phyloP scores from a whole-genome alignment of 1,140 invertebrate species.

The Tenebrio molitor region DNA sequence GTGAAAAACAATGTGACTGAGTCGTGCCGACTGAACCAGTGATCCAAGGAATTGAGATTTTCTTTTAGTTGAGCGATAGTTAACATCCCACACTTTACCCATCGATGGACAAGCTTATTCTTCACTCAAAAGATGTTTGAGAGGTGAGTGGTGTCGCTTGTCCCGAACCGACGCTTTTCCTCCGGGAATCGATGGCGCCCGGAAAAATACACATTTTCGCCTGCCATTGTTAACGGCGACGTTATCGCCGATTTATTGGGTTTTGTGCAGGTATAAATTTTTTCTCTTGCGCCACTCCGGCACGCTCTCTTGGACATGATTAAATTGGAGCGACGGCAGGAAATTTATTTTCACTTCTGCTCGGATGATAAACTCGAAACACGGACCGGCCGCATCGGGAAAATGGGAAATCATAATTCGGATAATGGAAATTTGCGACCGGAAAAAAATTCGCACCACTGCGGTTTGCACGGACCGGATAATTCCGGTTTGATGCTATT shows the following conservation, averaged over 20 bases:
- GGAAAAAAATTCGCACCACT: no score
- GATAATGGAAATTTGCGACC: no score
- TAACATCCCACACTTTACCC: background rate
- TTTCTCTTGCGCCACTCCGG: background rate
- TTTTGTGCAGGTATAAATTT: background rate
- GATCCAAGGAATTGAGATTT: constrained; percentile 32
- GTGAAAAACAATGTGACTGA: constrained; percentile 12
- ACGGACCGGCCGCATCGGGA: no score
- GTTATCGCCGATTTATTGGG: constrained; percentile 15
- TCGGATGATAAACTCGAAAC: background rate
- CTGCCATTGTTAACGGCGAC: no score
- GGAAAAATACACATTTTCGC: no score
- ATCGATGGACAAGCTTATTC: constrained; percentile 26
- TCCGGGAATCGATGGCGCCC: no score
- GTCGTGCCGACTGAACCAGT: background rate
- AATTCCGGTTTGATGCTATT: no score
- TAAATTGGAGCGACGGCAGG: background rate
- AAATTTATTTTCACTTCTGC: constrained; percentile 26
- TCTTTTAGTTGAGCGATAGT: background rate
- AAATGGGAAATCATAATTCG: no score
- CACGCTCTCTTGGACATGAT: background rate
- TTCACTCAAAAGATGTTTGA: constrained; percentile 44
- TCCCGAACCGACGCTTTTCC: background rate
- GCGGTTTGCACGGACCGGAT: no score
- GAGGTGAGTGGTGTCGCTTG: constrained; percentile 31